phyloP scores from a whole-genome alignment of 2,888 invertebrate species.

The Girardia tigrina region DNA sequence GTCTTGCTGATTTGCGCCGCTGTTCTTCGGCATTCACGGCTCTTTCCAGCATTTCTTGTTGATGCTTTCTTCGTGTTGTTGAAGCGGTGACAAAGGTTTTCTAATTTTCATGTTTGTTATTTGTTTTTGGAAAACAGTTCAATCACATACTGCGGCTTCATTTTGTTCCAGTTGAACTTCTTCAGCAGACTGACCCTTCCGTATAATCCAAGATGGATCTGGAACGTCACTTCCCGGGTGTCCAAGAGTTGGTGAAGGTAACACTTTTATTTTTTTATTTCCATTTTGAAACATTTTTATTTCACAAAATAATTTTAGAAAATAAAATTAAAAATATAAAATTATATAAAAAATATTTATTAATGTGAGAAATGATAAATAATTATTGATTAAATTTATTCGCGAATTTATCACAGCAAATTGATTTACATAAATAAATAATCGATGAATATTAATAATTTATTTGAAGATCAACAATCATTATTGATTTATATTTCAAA shows the following conservation, averaged over 20 bases:
- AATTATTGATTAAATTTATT: too few relatives aligned
- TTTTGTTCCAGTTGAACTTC: slow-evolving; percentile 96
- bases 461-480: too few relatives aligned
- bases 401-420: too few relatives aligned
- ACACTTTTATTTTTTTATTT: too few relatives aligned
- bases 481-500: too few relatives aligned
- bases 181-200: slow-evolving; percentile 92
- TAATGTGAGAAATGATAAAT: too few relatives aligned
- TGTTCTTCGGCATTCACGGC: slow-evolving; percentile 89
- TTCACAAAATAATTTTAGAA: too few relatives aligned
- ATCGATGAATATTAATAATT: too few relatives aligned
- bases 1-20: slow-evolving; percentile 78
- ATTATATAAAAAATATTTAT: too few relatives aligned
- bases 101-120: slow-evolving; percentile 39
- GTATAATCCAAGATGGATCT: slow-evolving; percentile 96
- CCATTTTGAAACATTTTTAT: too few relatives aligned
- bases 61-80: slow-evolving; percentile 92
- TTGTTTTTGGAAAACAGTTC: not conserved
- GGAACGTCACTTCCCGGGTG: slow-evolving; percentile 68
- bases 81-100: slow-evolving; percentile 81
- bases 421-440: too few relatives aligned
- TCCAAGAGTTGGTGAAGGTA: slow-evolving; percentile 95
- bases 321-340: too few relatives aligned
- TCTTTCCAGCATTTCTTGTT: slow-evolving; percentile 86
- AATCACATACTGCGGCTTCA: slow-evolving; percentile 52